A percentile compares a stretch with the other conserved stretches of the same genome.
phyloP scores from a whole-genome alignment of 2,888 invertebrate genomes.

The Psylliodes chrysocephalus region DNA sequence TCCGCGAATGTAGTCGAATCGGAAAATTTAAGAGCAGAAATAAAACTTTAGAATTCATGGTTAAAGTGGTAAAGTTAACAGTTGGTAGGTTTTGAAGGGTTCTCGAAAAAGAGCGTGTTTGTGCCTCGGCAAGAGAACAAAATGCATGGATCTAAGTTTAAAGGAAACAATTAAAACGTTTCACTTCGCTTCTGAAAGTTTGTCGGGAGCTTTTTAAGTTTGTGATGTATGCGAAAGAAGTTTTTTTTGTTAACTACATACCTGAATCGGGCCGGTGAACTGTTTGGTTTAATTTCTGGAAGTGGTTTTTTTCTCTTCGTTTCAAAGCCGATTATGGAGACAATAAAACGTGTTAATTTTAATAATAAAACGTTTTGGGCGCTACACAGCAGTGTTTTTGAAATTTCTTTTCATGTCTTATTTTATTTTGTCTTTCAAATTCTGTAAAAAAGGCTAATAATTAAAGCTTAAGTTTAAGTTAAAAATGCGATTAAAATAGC shows the following conservation, averaged over 20 bases:
- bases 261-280: too few relatives aligned
- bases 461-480: too few relatives aligned
- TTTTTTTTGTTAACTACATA: neutral
- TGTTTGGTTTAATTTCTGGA: too few relatives aligned
- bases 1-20: slow-evolving; percentile 10
- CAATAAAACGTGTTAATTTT: too few relatives aligned
- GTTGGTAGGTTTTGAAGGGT: slow-evolving; percentile 23
- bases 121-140: slow-evolving; percentile 12
- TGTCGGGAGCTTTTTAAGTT: neutral
- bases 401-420: too few relatives aligned
- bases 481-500: too few relatives aligned
- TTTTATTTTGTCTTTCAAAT: too few relatives aligned
- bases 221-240: slow-evolving; percentile 11
- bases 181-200: slow-evolving; percentile 10
- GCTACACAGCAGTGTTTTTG: too few relatives aligned
- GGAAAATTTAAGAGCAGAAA: slow-evolving; percentile 25
- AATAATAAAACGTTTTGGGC: too few relatives aligned
- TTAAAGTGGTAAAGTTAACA: slow-evolving; percentile 30
- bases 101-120: slow-evolving; percentile 18
- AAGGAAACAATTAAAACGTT: slow-evolving; percentile 23
- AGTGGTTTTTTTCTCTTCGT: too few relatives aligned
- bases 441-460: too few relatives aligned
- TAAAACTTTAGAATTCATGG: slow-evolving; percentile 27
- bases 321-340: too few relatives aligned
- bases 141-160: slow-evolving; percentile 19